phyloP scores from a whole-genome alignment of 2,888 invertebrate species.

The Urechis unicinctus region DNA sequence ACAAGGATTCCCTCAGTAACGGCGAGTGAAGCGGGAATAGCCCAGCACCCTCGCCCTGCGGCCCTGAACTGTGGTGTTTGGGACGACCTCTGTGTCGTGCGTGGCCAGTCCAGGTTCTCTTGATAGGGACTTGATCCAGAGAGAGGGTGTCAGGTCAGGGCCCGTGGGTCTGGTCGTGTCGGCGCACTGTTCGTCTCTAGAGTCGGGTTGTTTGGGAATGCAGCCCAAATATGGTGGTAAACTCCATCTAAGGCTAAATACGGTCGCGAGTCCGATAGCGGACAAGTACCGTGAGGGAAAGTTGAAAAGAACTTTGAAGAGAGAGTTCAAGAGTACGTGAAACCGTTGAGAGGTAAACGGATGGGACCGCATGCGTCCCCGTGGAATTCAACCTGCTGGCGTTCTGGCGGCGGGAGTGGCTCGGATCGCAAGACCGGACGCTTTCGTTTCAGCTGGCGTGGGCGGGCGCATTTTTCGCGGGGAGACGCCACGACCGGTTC shows the following conservation, averaged over 20 bases:
- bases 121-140: conserved; percentile 42
- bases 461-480: conserved; percentile 12
- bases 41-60: too few species aligned
- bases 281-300: conserved; percentile 66
- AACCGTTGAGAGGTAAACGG: conserved; percentile 43
- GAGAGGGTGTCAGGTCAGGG: conserved; percentile 51
- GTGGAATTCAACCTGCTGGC: not conserved
- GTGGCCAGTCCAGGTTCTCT: conserved; percentile 29
- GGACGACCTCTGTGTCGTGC: too few species aligned
- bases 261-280: conserved; percentile 62
- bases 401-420: conserved; percentile 8
- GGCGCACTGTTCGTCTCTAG: conserved; percentile 45
- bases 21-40: conserved; percentile 62
- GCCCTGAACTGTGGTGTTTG: too few species aligned
- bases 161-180: conserved; percentile 35
- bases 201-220: conserved; percentile 61
- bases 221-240: conserved; percentile 62
- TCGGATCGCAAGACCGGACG: conserved; percentile 17
- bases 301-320: conserved; percentile 63
- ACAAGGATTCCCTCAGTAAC: conserved; percentile 62
- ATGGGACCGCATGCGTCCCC: conserved; percentile 7
- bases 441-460: conserved; percentile 15
- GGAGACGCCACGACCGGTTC: conserved; percentile 29
- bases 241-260: conserved; percentile 60
- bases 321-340: conserved; percentile 59